Base-by-base conservation (phyloP, 2,888 invertebrate genomes). In the Clanis bilineata region DNA sequence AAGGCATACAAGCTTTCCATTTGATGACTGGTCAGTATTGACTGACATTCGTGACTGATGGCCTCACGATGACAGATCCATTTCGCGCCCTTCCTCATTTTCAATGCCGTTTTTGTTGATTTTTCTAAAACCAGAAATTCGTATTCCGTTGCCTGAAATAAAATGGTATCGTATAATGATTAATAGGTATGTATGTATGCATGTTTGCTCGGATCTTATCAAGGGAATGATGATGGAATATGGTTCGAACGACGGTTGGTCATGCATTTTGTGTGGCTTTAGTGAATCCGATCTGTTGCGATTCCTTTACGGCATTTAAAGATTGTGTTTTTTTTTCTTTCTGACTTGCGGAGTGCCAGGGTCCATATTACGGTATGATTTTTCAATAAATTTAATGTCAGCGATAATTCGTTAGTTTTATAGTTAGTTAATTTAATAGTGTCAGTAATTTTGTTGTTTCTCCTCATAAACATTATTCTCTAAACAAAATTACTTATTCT, bases 1-100 rank as follows among this genome's bases (percentile, higher is more conserved):
- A 4, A 9, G 3, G 10, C 9, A 10, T 23, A 25, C 38, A 1
- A 22, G 0, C 23, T 22, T 56, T 23, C 58, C 2, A 32, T 47
- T 44, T 64, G 64, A 71, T 74, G 73, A 72, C 74, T 72, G 73
- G 74, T 72, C 73, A 72, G 64, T 72, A 67, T 73, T 59, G 64
- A 65, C 63, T 66, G 69, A 67, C 60, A 65, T 64, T 56, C 43
- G 55, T 74, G 73, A 74, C 71, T 73, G 73, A 74, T 74, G 67
- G 61, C 65, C 62, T 58, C 47, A 12, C 65, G 65, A 70, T 68
- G 68, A 72, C 65, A 68, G 58, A 51, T 21, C 25, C 12, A 15
- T 58, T 58, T 18, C 18, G 36, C 25, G 23, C 58, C 25, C 47
- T 58, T 51, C 32, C 51, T 51, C 51, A 51, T 51, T 51, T 47